These are phyloP conservation scores for Semicossyphus pulcher DNA, from an alignment of 2,113 vertebrate genomes.

Conservation along the genomic window DNA sequence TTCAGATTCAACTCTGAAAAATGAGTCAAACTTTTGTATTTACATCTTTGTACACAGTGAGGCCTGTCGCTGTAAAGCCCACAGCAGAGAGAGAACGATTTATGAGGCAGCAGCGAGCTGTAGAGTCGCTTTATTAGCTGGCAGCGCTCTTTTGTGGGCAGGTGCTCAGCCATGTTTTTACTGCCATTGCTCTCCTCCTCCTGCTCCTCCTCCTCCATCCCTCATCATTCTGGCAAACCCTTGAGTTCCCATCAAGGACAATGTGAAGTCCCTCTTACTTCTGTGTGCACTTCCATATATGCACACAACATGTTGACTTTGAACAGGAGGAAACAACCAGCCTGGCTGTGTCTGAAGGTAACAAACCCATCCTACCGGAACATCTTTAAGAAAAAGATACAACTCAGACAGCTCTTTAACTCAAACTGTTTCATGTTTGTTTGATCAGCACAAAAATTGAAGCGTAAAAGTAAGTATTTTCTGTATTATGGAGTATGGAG, in stretches of 20 bases:
- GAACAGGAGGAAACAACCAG: not conserved
- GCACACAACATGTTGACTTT: not conserved
- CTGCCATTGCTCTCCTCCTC: constrained; percentile 41
- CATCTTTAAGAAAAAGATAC: no score
- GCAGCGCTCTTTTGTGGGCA: constrained; percentile 55
- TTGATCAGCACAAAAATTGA: no score
- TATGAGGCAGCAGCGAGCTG: constrained; percentile 59
- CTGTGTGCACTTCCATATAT: not conserved
- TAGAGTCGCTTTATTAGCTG: constrained; percentile 61
- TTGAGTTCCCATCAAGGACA: constrained; percentile 52
- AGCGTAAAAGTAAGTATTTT: no score
- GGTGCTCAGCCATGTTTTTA: constrained; percentile 67
- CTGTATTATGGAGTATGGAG: no score
- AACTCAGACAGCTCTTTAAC: no score
- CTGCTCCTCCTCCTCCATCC: constrained; percentile 34
- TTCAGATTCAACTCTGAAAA: constrained; percentile 7
- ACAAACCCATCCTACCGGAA: not conserved
- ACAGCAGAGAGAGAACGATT: constrained; percentile 54
- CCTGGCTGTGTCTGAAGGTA: not conserved
- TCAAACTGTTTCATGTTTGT: no score
- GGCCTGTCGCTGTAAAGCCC: constrained; percentile 32
- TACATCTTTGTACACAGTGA: constrained; percentile 25
- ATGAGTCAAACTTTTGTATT: constrained; percentile 14
- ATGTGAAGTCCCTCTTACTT: constrained; percentile 7
- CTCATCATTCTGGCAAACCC: constrained; percentile 37